A percentile compares a stretch with the other conserved stretches of the same genome.
Evolutionary conservation across 2,888 invertebrate genomes (phyloP).

Genomic region (Cancer borealis): DNA sequence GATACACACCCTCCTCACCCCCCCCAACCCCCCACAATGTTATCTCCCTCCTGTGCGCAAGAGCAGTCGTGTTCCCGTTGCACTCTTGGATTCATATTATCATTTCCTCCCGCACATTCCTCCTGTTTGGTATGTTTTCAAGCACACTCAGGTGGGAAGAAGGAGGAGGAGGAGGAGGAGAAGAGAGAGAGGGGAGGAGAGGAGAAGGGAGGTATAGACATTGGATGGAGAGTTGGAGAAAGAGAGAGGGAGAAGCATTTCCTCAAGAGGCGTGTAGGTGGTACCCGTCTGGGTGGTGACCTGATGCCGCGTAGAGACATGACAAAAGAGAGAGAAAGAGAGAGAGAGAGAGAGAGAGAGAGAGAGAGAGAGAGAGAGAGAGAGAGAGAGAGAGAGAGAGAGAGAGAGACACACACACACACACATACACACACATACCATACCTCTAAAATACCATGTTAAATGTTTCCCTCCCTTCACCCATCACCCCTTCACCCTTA

Average conservation of each 20-base stretch:
- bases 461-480: neutral
- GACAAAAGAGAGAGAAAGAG: neutral
- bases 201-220: neutral
- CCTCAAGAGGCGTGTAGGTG: neutral
- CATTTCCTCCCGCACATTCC: neutral
- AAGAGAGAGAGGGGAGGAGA: neutral
- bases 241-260: constrained; percentile 49
- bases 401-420: neutral
- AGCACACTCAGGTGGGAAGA: neutral
- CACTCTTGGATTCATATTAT: neutral
- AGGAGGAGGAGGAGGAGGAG: neutral
- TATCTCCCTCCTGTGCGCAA: neutral
- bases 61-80: neutral
- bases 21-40: neutral
- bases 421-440: neutral
- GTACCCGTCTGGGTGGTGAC: neutral
- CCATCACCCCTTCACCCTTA: neutral
- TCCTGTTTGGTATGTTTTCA: neutral
- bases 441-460: neutral
- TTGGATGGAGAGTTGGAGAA: neutral
- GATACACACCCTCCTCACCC: neutral
- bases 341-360: constrained; percentile 4
- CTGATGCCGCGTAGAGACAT: neutral
- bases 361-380: too few relatives aligned
- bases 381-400: constrained; percentile 26